Evolutionary conservation across 2,113 vertebrate species (phyloP), one percentile per base, ranked within the genome.

Genomic region (Vanacampus margaritifer): DNA sequence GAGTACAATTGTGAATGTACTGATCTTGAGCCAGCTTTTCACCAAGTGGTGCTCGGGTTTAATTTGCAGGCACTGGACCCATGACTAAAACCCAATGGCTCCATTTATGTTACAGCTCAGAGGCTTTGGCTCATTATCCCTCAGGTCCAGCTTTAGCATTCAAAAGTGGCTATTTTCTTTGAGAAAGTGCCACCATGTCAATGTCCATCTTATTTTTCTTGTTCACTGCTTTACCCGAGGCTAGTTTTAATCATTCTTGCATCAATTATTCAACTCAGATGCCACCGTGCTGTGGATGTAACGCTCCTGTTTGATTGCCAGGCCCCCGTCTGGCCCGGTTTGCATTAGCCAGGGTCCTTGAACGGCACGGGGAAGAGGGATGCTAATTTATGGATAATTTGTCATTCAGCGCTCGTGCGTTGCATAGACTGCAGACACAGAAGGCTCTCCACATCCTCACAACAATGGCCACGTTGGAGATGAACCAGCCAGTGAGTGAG

Each of bases 351-450:
- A 1, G 19, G 57, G 67, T 21, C 51, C 60, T 78, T 74, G 65
- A 79, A 66, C 65, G 64, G 59, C 24, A 65, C 65, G 61, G 66
- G 68, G 28, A 64, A 46, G 72, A 72, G 23, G 73, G 67, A 83
- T 80, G 83, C 53, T 84, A 80, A 89, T 90, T 89, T 75, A 84
- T 78, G 65, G 70, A 73, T 76, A 84, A 70, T 21, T 84, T 68
- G 68, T 79, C 75, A 74, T 84, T 69, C 78, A 76, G 84, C 83
- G 75, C 75, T 86, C 82, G 65, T 65, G 62, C 54, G 65, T 80
- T 72, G 71, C 45, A 26, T 54, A 19, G 75, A 70, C 77, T 54
- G 24, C 62, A 75, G 79, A 72, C 74, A 82, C 28, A 14, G 67
- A 76, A 69, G 63, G 72, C 67, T 70, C 43, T 56, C 69, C 74